Base-by-base conservation (phyloP, 37 sponge, comb jelly and placozoan species). In the Agelas oroides region DNA sequence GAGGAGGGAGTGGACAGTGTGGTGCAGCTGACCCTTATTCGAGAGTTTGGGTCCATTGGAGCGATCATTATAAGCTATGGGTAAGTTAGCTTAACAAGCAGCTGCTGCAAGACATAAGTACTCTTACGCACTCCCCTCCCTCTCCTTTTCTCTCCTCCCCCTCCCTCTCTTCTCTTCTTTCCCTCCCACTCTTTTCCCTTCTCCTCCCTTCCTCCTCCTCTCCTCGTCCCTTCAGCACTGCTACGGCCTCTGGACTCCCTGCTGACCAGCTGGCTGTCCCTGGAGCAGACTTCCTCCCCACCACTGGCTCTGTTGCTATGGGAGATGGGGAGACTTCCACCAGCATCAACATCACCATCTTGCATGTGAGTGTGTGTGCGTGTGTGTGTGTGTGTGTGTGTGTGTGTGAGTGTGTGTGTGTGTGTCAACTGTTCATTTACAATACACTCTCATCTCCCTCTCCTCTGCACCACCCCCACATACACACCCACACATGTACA, bases 41-140 rank as follows among this genome's bases (percentile, higher is more conserved):
- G 97, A 78, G 89, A 89, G 65, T 91, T 81, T 76, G 97, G 97
- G 23, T 53, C 70, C 18, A 81, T 89, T 30, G 97, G 97, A 65
- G 76, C 87, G 5, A 55, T 93, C 53, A 23, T 71, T 19, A 74
- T 93, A 52, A 46, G 60, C 28, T 93, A 93, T 77, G 71, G 65
- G 89, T 82, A 38, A 27, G 83, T 25, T 46, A 46, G 46, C 46
- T 46, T n/a, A n/a, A n/a, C n/a, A n/a, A 46, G 8, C 8, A 8
- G 46, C 8, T 3, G 46, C 8, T 46, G 46, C 8, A 46, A 46
- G 6, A 46, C 6, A 8, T 8, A 46, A 46, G 46, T 46, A 46
- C 67, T 27, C 27, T 1, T 33, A 1, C 67, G 16, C 67, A n/a
- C 67, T n/a, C 27, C 67, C 67, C 24, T 33, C 33, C 28, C 33